Percentiles rank a stretch among this genome's conserved stretches.
These are phyloP conservation scores for Apodemia hepburni DNA, from an alignment of 2,888 invertebrate genomes.

Conservation along the genomic window DNA sequence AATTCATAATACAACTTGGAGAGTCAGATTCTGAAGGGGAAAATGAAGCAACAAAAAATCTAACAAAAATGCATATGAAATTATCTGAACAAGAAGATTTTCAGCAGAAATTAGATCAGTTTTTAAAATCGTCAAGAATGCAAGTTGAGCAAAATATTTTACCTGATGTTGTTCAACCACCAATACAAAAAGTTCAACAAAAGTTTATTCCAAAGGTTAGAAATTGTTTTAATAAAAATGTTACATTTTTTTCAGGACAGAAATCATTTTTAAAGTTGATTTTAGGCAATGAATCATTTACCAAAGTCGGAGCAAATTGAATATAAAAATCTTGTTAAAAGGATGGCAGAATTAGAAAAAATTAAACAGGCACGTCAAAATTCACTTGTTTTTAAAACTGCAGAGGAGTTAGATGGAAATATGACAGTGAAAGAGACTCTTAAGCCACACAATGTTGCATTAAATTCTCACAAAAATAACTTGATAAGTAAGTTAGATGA, in stretches of 20 bases:
- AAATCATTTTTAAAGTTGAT: slow-evolving; percentile 19
- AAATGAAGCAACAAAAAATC: slow-evolving; percentile 72
- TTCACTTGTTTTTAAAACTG: slow-evolving; percentile 40
- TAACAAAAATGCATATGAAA: slow-evolving; percentile 74
- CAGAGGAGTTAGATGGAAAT: slow-evolving; percentile 28
- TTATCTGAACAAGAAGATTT: slow-evolving; percentile 65
- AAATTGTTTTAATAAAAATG: slow-evolving; percentile 13
- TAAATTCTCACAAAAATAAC: slow-evolving; percentile 35
- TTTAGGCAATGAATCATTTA: slow-evolving; percentile 58
- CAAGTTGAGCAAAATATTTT: slow-evolving; percentile 57
- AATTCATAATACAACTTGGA: slow-evolving; percentile 64
- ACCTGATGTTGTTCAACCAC: slow-evolving; percentile 52
- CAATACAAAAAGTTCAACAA: slow-evolving; percentile 44
- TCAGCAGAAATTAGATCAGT: slow-evolving; percentile 64
- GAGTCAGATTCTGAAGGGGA: slow-evolving; percentile 75
- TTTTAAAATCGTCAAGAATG: slow-evolving; percentile 65
- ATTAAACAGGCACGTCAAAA: slow-evolving; percentile 64
- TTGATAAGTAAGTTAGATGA: slow-evolving; percentile 49
- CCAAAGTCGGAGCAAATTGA: slow-evolving; percentile 73
- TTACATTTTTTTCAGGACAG: neutral
- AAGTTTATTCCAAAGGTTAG: slow-evolving; percentile 70
- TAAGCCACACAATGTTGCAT: slow-evolving; percentile 53
- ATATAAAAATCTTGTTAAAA: slow-evolving; percentile 66
- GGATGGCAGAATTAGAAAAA: slow-evolving; percentile 73
- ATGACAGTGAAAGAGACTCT: slow-evolving; percentile 51